These are phyloP conservation scores for Polydrusus pterygomalis DNA, from an alignment of 2,888 invertebrate genomes.

Conservation along the genomic window DNA sequence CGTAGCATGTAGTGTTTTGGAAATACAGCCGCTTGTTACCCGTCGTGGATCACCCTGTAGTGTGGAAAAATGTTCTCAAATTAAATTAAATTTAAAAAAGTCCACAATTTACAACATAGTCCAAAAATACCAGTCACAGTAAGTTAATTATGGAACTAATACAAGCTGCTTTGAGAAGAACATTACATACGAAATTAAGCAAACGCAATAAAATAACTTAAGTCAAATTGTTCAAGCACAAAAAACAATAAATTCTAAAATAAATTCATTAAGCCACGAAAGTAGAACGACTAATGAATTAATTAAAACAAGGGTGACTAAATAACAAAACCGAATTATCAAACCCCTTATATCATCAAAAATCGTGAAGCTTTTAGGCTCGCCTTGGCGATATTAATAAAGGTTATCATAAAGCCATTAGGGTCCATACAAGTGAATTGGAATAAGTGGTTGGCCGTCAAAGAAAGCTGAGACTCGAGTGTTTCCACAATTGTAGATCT, in stretches of 20 bases:
- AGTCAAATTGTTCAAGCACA: not conserved
- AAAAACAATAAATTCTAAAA: not conserved
- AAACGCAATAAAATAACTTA: not conserved
- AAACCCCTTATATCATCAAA: constrained; percentile 44
- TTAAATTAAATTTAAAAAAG: too few relatives aligned
- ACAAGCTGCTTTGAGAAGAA: too few relatives aligned
- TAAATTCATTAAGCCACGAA: constrained; percentile 10
- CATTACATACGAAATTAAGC: too few relatives aligned
- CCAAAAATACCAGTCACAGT: too few relatives aligned
- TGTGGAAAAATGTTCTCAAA: too few relatives aligned
- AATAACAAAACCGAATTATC: constrained; percentile 39
- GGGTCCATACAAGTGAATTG: constrained; percentile 59
- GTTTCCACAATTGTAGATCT: constrained; percentile 60
- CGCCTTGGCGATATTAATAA: constrained; percentile 43
- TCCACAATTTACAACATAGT: too few relatives aligned
- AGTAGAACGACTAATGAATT: constrained; percentile 29
- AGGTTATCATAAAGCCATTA: constrained; percentile 54
- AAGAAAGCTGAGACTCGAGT: constrained; percentile 64
- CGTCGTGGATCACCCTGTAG: too few relatives aligned
- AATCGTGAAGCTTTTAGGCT: constrained; percentile 33
- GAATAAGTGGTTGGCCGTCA: constrained; percentile 61
- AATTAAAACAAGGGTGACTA: constrained; percentile 38
- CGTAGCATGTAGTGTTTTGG: too few relatives aligned
- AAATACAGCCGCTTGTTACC: too few relatives aligned
- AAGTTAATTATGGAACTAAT: too few relatives aligned